A percentile compares a stretch with the other conserved stretches of the same genome.
These are phyloP conservation scores for Meda fulgida DNA, from an alignment of 2,797 vertebrate species.

Conservation along the genomic window DNA sequence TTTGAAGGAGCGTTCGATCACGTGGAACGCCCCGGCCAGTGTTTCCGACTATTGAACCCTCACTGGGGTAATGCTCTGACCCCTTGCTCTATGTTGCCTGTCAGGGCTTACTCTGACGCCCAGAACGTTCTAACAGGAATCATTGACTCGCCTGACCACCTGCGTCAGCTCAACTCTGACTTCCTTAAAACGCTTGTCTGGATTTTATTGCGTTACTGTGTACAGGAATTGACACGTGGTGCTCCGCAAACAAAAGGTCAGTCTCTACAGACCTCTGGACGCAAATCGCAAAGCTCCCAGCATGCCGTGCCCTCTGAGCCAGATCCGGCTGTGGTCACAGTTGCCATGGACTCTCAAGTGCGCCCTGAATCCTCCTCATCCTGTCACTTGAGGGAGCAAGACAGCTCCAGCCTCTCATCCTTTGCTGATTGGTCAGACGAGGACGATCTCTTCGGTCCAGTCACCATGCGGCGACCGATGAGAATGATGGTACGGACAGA, in stretches of 20 bases:
- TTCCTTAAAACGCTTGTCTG: conserved; percentile 93
- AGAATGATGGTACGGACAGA: conserved; percentile 77
- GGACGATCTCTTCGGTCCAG: conserved; percentile 88
- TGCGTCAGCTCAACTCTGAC: conserved; percentile 91
- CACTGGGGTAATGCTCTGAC: conserved; percentile 92
- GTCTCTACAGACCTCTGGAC: conserved; percentile 55
- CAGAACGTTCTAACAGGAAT: conserved; percentile 92
- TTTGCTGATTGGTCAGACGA: conserved; percentile 93
- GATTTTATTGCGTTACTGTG: conserved; percentile 88
- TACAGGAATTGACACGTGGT: conserved; percentile 77
- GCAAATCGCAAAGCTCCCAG: conserved; percentile 73
- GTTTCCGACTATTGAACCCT: conserved; percentile 83
- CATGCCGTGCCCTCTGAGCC: conserved; percentile 72
- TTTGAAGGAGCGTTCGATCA: conserved; percentile 91
- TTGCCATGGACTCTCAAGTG: conserved; percentile 32
- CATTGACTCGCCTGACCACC: conserved; percentile 93
- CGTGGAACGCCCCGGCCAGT: conserved; percentile 76
- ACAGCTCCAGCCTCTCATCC: conserved; percentile 85
- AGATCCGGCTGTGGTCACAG: conserved; percentile 47
- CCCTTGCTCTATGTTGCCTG: conserved; percentile 86
- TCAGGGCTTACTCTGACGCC: conserved; percentile 91
- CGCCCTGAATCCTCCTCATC: conserved; percentile 61
- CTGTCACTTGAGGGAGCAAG: conserved; percentile 68
- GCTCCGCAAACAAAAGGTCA: conserved; percentile 70
- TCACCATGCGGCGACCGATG: conserved; percentile 77